These are phyloP conservation scores for Micrastur ruficollis DNA, from an alignment of 2,797 vertebrate genomes.

Conservation along the genomic window DNA sequence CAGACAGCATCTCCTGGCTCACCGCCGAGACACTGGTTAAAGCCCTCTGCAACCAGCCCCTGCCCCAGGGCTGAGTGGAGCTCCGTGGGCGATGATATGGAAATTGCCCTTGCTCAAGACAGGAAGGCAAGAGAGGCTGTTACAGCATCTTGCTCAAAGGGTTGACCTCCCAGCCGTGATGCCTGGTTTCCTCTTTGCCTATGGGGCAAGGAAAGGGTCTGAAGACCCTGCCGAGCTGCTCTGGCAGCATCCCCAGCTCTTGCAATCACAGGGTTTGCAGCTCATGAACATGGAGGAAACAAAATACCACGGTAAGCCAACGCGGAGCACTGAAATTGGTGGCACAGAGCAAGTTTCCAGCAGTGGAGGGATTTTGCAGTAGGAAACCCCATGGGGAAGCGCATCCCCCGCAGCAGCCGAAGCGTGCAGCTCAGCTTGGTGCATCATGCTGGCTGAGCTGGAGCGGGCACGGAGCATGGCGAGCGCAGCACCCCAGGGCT, in stretches of 20 bases:
- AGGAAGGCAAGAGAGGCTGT: neutral
- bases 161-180: neutral
- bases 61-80: neutral
- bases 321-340: rapidly evolving
- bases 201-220: neutral
- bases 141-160: neutral
- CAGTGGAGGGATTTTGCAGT: neutral
- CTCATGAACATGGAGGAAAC: neutral
- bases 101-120: neutral
- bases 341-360: neutral
- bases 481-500: neutral
- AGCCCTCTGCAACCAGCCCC: neutral
- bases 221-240: neutral
- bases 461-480: rapidly evolving
- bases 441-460: rapidly evolving
- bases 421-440: rapidly evolving
- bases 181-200: neutral
- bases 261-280: neutral
- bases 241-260: neutral
- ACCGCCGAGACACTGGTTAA: rapidly evolving
- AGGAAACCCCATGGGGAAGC: neutral
- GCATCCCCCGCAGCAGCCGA: rapidly evolving
- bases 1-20: neutral
- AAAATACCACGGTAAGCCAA: neutral
- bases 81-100: neutral